A percentile compares a stretch with the other conserved stretches of the same genome.
phyloP scores from a whole-genome alignment of 2,888 invertebrate genomes.

The Thera obeliscata region DNA sequence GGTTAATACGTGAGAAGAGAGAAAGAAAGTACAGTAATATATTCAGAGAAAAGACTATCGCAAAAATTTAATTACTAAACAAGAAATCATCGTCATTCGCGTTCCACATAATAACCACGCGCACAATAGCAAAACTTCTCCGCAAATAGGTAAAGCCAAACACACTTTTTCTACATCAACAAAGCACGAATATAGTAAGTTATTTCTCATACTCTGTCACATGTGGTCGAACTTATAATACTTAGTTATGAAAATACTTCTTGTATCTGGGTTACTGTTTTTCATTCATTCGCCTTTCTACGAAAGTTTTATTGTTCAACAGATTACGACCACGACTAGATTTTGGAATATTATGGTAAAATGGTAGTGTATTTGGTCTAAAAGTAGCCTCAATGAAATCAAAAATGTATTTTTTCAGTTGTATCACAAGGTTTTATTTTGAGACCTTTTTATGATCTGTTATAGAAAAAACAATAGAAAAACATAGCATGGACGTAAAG shows the following conservation, averaged over 20 bases:
- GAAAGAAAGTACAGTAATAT: no score
- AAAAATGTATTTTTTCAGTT: no score
- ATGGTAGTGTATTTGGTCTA: slow-evolving; percentile 5
- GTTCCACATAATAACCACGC: no score
- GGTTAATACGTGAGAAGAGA: no score
- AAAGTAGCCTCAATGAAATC: slow-evolving; percentile 10
- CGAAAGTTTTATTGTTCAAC: slow-evolving; percentile 25
- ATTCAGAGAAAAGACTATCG: no score
- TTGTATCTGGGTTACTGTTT: slow-evolving; percentile 25
- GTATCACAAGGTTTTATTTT: no score
- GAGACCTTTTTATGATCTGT: neutral
- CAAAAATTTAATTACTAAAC: no score
- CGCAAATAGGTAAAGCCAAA: neutral
- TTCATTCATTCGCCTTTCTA: slow-evolving; percentile 21
- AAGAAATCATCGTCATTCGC: no score
- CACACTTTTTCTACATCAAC: neutral
- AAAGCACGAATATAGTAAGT: neutral
- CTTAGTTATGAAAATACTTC: slow-evolving; percentile 12
- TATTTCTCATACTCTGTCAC: slow-evolving; percentile 1
- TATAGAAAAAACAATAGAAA: neutral
- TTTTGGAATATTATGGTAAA: slow-evolving; percentile 9
- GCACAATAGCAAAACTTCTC: neutral
- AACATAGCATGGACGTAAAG: no score
- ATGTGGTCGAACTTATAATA: slow-evolving; percentile 17
- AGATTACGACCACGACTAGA: slow-evolving; percentile 22